Base-by-base conservation (phyloP, 2,113 vertebrate genomes). In the Sceloporus tristichus region DNA sequence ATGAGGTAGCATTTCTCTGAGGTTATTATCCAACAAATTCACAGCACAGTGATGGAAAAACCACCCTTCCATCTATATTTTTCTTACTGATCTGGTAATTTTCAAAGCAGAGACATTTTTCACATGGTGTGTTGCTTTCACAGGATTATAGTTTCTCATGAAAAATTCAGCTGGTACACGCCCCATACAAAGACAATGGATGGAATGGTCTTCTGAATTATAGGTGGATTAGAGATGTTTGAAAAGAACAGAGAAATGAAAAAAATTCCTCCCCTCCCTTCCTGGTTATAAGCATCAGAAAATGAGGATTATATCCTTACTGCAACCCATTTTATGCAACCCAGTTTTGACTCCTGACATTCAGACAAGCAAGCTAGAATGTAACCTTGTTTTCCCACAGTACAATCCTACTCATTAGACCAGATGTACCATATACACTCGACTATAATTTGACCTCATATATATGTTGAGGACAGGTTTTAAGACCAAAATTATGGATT, bases 181-280 rank as follows among this genome's bases (percentile, higher is more conserved):
- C 29, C 78, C 14, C 54, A 53, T n/a, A n/a, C 54, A 53, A 56
- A 56, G 29, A 85, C 54, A 73, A 71, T 54, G 82, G 7, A 74
- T 73, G 68, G n/a, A 75, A 23, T 75, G n/a, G 34, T n/a, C 34
- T 85, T 85, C 71, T 21, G 19, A 59, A 38, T 85, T 53, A 82
- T 40, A 82, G 25, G 29, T 56, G 53, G 65, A 68, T 82, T 48
- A 73, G 71, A 13, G 29, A 73, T 48, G 29, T 23, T 84, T 42
- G 11, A 84, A 53, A 7, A 54, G 40, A 82, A 68, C 29, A 38
- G 42, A 21, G 29, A 70, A 68, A 68, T 53, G 81, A 82, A 82
- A 38, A 84, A 29, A 19, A 34, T 13, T 4, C 66, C 66, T 9
- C 5, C 66, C 21, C 66, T 68, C 21, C 66, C 66, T 25, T n/a